Base-by-base conservation (phyloP, 2,113 vertebrate genomes). In the Pomatorhinus ruficollis region DNA sequence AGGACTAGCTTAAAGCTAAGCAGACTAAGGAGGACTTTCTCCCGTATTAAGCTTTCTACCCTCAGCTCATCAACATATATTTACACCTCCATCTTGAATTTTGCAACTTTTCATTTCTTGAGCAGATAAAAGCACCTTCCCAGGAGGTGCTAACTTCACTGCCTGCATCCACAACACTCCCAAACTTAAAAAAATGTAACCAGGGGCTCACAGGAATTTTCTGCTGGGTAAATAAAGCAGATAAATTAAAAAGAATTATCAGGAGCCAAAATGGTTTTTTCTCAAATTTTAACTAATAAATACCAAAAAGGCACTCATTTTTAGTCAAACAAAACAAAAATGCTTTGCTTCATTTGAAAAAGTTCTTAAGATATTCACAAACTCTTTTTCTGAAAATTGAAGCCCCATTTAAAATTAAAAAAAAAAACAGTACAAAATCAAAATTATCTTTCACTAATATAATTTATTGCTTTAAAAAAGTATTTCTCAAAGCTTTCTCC, bases 51-150 rank as follows among this genome's bases (percentile, higher is more conserved):
- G 20, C 31, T 70, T 88, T 65, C 76, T 80, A 8, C 16, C 35
- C 9, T 50, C 88, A 80, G 12, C 10, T 93, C 90, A 83, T 37
- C 50, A 66, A 54, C 25, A 37, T 54, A 13, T 45, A 87, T 82
- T 83, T 87, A 77, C 11, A 63, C 21, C 40, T 96, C 68, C 21
- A 30, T 65, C 35, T 88, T 80, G 47, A 66, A 71, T 95, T 91
- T 74, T 74, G 56, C 75, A 80, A 11, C 14, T 87, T 74, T 70
- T 28, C 5, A 3, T 52, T 68, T 15, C 40, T 72, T 68, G 9
- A 84, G 37, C 42, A 56, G 42, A 60, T 40, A 72, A 83, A 76
- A 52, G 13, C n/a, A 82, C 15, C 33, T 90, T 85, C 47, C 45
- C 33, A 45, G 31, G 68, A 72, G 54, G 63, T 61, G 45, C 15